phyloP scores from a whole-genome alignment of 2,113 vertebrate genomes.

The Serilophus lunatus region DNA sequence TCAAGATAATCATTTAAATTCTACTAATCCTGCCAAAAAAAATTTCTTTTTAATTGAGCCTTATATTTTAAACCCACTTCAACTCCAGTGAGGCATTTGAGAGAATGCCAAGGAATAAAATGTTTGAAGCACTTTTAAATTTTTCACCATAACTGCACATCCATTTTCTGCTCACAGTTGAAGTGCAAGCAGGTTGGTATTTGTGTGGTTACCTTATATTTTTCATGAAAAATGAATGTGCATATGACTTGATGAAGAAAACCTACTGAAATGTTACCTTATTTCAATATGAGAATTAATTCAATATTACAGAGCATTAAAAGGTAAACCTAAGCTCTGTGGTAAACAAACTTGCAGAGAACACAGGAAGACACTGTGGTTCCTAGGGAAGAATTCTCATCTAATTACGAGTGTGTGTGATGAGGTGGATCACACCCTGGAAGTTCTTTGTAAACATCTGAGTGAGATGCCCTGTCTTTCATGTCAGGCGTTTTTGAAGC shows the following conservation, averaged over 20 bases:
- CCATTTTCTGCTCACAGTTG: background rate
- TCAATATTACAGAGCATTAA: background rate
- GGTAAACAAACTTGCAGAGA: background rate
- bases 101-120: background rate
- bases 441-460: background rate
- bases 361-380: background rate
- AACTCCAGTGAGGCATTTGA: background rate
- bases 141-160: background rate
- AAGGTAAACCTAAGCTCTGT: background rate
- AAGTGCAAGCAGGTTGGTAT: background rate
- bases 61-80: background rate
- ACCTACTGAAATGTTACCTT: background rate
- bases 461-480: background rate
- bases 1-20: background rate
- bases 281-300: background rate
- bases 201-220: background rate
- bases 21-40: background rate
- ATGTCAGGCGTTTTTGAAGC: background rate
- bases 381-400: background rate
- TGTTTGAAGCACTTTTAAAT: background rate
- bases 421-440: background rate
- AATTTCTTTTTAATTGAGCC: background rate
- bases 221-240: background rate
- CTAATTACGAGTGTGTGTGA: background rate
- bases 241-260: background rate